Evolutionary conservation across 2,113 vertebrate species (phyloP).

Genomic region (Tamias sibiricus): DNA sequence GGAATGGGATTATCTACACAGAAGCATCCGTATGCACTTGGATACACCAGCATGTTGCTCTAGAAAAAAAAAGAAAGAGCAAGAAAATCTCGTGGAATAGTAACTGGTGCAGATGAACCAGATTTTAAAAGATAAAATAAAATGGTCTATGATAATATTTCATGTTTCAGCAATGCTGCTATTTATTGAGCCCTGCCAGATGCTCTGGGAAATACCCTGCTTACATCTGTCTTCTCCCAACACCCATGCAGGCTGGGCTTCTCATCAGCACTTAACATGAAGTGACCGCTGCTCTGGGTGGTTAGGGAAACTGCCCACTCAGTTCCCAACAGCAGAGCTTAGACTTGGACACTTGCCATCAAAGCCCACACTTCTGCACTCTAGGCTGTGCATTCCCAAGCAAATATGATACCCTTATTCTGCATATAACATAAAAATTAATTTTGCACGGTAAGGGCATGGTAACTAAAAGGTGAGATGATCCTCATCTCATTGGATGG

Average conservation of each 20-base stretch:
- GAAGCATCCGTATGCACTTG: not conserved
- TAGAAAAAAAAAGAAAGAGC: not conserved
- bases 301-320: not conserved
- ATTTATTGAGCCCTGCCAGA: not conserved
- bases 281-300: not conserved
- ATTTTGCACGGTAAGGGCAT: not conserved
- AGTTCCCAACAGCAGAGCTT: not conserved
- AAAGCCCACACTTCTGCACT: not conserved
- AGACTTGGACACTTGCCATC: not conserved
- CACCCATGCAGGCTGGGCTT: not conserved
- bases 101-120: not conserved
- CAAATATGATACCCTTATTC: not conserved
- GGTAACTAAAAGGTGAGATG: not conserved
- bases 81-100: not conserved
- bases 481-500: not conserved
- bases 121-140: not conserved
- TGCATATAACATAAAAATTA: not conserved
- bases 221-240: rapidly evolving
- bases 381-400: not conserved
- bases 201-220: not conserved
- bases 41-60: not conserved
- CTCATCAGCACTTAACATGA: not conserved
- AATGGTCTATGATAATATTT: not conserved
- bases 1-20: not conserved
- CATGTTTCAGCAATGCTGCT: not conserved